Evolutionary conservation across 2,113 vertebrate genomes (phyloP).

Genomic region (Orcinus orca): DNA sequence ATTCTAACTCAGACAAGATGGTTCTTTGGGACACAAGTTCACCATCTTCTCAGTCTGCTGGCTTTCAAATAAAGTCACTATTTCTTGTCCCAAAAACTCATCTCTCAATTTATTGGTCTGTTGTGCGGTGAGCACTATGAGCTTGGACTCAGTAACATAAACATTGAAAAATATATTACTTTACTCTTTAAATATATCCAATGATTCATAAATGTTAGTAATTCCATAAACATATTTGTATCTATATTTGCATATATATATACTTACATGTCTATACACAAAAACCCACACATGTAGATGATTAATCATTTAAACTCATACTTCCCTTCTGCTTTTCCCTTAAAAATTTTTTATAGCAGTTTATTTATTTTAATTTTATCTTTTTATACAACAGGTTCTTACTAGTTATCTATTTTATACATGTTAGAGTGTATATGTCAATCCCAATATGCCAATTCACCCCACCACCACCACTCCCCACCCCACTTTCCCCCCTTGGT

Average conservation of each 20-base stretch:
- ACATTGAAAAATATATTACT: neutral
- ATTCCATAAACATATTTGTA: neutral
- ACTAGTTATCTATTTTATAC: no score
- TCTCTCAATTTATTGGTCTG: neutral
- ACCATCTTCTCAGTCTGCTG: no score
- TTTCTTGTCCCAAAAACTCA: neutral
- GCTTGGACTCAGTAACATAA: neutral
- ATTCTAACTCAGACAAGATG: no score
- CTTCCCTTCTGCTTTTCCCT: neutral
- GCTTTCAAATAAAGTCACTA: no score
- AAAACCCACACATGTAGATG: neutral
- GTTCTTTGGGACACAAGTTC: neutral
- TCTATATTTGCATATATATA: neutral
- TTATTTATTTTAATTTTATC: no score
- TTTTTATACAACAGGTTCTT: no score
- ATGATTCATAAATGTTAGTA: neutral
- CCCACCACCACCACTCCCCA: no score
- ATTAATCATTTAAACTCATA: neutral
- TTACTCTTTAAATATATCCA: neutral
- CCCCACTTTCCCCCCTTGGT: no score
- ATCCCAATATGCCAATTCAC: no score
- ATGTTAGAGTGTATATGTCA: no score
- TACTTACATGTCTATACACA: neutral
- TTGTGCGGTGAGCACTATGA: neutral
- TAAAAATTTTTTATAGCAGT: neutral